Base-by-base conservation (phyloP, 2,888 invertebrate species). In the Hipparchia semele region DNA sequence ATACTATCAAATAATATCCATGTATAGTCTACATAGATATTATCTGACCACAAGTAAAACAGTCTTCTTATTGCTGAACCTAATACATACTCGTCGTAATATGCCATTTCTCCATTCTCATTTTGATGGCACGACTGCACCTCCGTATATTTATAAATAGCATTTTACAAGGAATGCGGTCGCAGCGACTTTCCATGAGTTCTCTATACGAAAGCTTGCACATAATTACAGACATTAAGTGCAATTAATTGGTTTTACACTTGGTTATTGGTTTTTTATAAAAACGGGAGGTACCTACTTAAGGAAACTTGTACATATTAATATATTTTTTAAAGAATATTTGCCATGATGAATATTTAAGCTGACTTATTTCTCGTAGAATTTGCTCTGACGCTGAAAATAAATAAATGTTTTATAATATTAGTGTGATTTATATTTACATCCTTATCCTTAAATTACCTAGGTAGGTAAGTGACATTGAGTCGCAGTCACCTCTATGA, bases 91-190 rank as follows among this genome's bases (percentile, higher is more conserved):
- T 39, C 39, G 39, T 39, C 23, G 6, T 49, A 4, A 23, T 23
- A 13, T 13, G 8, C 2, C 56, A 56, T 56, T 56, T 53, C 13
- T 8, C 13, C 56, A 56, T 65, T 51, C 33, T 33, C 12, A 23
- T 65, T 69, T 61, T 10, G 60, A 68, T 68, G 70, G 46, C 33
- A 23, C 53, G 70, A 56, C 10, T 62, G 46, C 45, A 64, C 13
- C 45, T 62, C 53, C 49, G 62, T 73, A n/a, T 80, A 79, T 76
- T 80, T 77, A 81, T 84, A 82, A 82, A 86, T 83, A 79, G 80
- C 80, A 81, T 79, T 84, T 81, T 73, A 78, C 80, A 70, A 78
- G 81, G 85, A 87, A 88, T 87, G 88, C 83, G 76, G 87, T 77
- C 79, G 75, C 77, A 79, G 76, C 82, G 80, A 81, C 87, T 88